Evolutionary conservation across 2,797 vertebrate genomes (phyloP), one percentile per base, ranked within the genome.

Genomic region (Tapera naevia): DNA sequence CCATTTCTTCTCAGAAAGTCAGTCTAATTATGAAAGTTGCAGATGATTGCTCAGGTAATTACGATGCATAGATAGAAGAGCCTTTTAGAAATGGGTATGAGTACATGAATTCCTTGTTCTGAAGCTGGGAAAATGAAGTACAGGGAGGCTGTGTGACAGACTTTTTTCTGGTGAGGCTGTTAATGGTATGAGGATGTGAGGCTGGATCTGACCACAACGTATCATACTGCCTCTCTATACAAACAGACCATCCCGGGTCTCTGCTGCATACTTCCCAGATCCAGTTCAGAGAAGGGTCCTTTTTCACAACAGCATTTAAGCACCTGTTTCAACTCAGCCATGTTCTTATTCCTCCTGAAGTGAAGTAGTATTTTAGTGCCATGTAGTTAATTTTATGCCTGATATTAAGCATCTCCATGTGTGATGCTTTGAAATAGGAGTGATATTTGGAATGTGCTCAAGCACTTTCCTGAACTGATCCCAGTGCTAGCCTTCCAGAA

Each of bases 361-460:
- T 60, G 79, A 94, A 70, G 50, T 43, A 48, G 62, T 78, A 64
- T 48, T 81, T 62, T 73, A 83, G 76, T 71, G 57, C 75, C 80
- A 93, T 94, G 66, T 62, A 91, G 76, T 80, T 90, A 90, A 95
- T 94, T 90, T 85, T 81, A 75, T 82, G 78, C 53, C 71, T 72
- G 66, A 54, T 70, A 82, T 67, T 91, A 86, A 95, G 60, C 9
- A 1, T 30, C 95, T 94, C 80, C 94, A 91, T 43, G 41, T 90
- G 89, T 79, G 60, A 80, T 76, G 86, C 37, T 71, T 70, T 94
- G 83, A 94, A 94, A 88, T 56, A 41, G 17, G n/a, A 92, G 53
- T 3, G 0, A 76, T 5, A 2, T 85, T 76, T 50, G 56, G 67
- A 81, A 94, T 71, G 65, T 33, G 16, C 33, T 86, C 41, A 82